These are phyloP conservation scores for Gasteruption jaculator DNA, from an alignment of 2,888 invertebrate species.

Conservation along the genomic window DNA sequence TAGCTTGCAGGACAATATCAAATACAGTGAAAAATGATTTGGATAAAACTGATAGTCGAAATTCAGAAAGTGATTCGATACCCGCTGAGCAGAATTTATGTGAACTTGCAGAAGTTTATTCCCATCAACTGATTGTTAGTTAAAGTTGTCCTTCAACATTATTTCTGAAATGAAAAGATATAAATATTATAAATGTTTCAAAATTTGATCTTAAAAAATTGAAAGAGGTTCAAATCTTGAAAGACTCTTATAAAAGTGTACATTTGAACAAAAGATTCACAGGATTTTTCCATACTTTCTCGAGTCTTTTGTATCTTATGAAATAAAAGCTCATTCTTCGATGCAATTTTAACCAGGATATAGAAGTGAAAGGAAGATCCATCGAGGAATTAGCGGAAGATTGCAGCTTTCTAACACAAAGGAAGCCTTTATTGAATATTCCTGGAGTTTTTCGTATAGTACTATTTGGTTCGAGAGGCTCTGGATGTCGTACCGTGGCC, in stretches of 20 bases:
- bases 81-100: constrained; percentile 40
- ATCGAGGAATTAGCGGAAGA: constrained; percentile 47
- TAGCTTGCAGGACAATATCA: too few species aligned
- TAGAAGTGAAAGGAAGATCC: constrained; percentile 41
- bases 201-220: too few species aligned
- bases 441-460: constrained; percentile 59
- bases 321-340: constrained; percentile 3
- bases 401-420: constrained; percentile 44
- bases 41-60: too few species aligned
- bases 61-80: too few species aligned
- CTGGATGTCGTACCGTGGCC: constrained; percentile 58
- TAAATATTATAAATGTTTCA: too few species aligned
- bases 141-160: too few species aligned
- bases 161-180: too few species aligned
- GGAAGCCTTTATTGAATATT: constrained; percentile 46
- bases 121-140: constrained; percentile 41
- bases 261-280: too few species aligned
- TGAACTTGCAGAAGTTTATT: constrained; percentile 46
- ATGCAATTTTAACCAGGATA: constrained; percentile 35
- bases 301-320: background rate
- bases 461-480: constrained; percentile 60
- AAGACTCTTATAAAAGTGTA: too few species aligned
- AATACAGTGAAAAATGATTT: too few species aligned
- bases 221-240: too few species aligned
- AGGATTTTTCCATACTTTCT: too few species aligned